Conservation (phyloP, 2,113 vertebrate species). For the Odontophorus gujanensis region DNA sequence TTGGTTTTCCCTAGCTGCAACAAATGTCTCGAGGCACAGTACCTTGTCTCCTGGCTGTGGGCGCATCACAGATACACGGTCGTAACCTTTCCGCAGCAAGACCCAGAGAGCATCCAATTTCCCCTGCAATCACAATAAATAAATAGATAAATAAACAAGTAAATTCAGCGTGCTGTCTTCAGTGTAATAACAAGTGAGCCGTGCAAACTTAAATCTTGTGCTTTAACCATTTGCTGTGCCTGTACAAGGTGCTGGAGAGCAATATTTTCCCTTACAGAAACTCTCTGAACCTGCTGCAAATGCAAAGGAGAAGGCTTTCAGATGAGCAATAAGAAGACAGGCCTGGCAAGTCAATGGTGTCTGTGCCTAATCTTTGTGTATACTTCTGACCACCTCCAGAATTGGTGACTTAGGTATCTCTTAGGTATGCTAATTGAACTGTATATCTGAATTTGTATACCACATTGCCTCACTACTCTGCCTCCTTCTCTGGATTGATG, state of each 20-base stretch:
- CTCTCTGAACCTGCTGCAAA: not conserved
- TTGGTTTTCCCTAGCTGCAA: not conserved
- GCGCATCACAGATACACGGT: conserved; percentile 96
- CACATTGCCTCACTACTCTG: fast-evolving
- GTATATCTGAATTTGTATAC: fast-evolving
- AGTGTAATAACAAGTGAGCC: not conserved
- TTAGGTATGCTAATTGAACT: fast-evolving
- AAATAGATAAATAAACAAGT: not conserved
- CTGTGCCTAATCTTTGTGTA: not conserved
- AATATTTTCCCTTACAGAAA: not conserved
- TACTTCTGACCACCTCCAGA: not conserved
- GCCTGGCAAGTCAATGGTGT: not conserved
- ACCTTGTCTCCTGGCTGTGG: conserved; percentile 98
- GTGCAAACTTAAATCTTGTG: not conserved
- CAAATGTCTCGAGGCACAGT: not conserved
- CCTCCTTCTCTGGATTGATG: not conserved
- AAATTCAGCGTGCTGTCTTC: not conserved
- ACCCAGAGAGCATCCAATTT: conserved; percentile 96
- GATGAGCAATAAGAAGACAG: not conserved
- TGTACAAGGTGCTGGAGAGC: not conserved
- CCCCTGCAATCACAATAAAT: conserved; percentile 79
- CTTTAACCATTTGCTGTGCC: not conserved
- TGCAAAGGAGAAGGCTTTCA: not conserved
- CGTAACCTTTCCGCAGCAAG: conserved; percentile 91
- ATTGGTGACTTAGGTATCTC: not conserved